Base-by-base conservation (phyloP, 2,797 vertebrate species). In the Phoebastria nigripes region DNA sequence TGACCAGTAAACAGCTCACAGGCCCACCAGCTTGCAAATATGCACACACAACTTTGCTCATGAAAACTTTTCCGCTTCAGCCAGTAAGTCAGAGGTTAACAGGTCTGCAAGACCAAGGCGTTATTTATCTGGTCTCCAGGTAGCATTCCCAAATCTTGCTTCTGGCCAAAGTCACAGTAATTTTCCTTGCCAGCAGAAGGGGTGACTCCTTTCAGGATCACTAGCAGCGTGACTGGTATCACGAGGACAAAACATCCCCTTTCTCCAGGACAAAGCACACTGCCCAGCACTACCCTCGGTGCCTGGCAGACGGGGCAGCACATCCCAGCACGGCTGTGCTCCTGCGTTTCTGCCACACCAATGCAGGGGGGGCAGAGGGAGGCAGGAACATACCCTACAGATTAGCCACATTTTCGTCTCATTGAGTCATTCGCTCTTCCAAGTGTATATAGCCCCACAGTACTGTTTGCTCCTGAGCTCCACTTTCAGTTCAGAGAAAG, bases 211-310 rank as follows among this genome's bases (percentile, higher is more conserved):
- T 58, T 26, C 82, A 63, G 82, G 35, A 73, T 33, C 39, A 7
- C 39, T 16, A 5, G 54, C n/a, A 44, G 80, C 0, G 2, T 2
- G 9, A 31, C 22, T 4, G 9, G 29, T 8, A 6, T 7, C 29
- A 42, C 0, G 0, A 44, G 61, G 52, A 69, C 4, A 33, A 8
- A 59, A 39, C 7, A 9, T 10, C 20, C 33, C 62, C 55, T 42
- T 83, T 19, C 58, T 33, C 37, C 66, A 58, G 46, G 65, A 33
- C 24, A 41, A 35, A 29, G 39, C 2, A 1, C 3, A 13, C 55
- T n/a, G 58, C 44, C 52, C 39, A 35, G 62, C 0, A 2, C 29
- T 33, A 11, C 51, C 59, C 69, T 21, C 0, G 0, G 14, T 10
- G 61, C n/a, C 35, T 8, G 35, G 46, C 44, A 55, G 42, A 65